A percentile compares a stretch with the other conserved stretches of the same genome.
These are phyloP conservation scores for Elanoides forficatus DNA, from an alignment of 2,113 vertebrate genomes.

Conservation along the genomic window DNA sequence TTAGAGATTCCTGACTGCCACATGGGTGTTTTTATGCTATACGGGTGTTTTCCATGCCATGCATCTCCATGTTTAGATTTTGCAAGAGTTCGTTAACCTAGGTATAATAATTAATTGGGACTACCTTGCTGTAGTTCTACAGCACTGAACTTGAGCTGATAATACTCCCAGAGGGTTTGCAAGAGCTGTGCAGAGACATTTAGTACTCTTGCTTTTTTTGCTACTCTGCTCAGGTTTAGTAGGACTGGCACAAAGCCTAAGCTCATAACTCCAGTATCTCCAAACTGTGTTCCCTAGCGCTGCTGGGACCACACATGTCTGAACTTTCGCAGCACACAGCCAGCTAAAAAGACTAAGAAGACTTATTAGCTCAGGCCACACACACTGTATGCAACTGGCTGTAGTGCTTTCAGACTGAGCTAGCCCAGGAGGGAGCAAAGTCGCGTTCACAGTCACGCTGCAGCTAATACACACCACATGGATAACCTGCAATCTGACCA, in stretches of 20 bases:
- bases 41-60: background rate
- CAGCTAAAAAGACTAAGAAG: background rate
- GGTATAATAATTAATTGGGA: background rate
- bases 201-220: background rate
- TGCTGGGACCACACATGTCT: background rate
- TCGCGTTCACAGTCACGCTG: fast-evolving
- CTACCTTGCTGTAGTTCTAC: background rate
- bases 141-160: background rate
- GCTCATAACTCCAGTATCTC: background rate
- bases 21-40: background rate
- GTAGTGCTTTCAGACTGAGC: background rate
- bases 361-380: background rate
- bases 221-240: background rate
- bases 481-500: background rate
- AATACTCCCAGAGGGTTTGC: background rate
- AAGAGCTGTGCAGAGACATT: background rate
- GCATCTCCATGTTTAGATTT: background rate
- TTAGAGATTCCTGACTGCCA: background rate
- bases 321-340: background rate
- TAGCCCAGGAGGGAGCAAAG: fast-evolving
- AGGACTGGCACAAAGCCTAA: background rate
- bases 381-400: background rate
- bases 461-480: background rate
- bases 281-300: background rate
- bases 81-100: background rate